Evolutionary conservation across 2,888 invertebrate species (phyloP), one percentile per base, ranked within the genome.

Genomic region (Polymixis lichenea): DNA sequence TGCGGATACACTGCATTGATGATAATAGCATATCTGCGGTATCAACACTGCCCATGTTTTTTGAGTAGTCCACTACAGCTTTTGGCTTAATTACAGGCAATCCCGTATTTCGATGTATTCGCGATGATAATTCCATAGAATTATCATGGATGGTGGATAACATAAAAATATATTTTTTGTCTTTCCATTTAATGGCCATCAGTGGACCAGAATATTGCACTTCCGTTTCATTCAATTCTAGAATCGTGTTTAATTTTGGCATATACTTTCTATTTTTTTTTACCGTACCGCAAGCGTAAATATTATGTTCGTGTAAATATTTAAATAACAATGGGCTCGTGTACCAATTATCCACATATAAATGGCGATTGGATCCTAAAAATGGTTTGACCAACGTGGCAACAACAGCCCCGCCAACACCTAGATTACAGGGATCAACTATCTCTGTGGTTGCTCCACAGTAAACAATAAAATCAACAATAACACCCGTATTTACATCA

Each of bases 11-110:
- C 19, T 65, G 64, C 19, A 65, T 49, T 65, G 58, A 58, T 5
- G 58, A 58, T 13, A 65, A 65, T 62, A 62, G 9, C 62, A 62
- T 62, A 62, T 72, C 70, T 11, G 84, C 81, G 15, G 78, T 85
- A 55, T 84, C 84, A 32, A 86, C 83, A 71, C 75, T 78, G 7
- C 80, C 82, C 84, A 87, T 86, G 72, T 82, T 84, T 75, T 80
- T 78, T 4, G 80, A 74, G 49, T 86, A 87, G 46, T 84, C 85
- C 65, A 87, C 22, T 19, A 80, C 69, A 17, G 70, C 76, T 72
- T 79, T 73, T 28, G 80, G 80, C 25, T 80, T 80, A 1, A 80
- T 84, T 60, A 43, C 43, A 43, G 43, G 43, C 43, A 81, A 81
- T 56, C 78, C 83, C 64, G 83, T 81, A 66, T 60, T 72, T 76